phyloP scores from a whole-genome alignment of 2,113 vertebrate species.

The Bubo scandiacus region DNA sequence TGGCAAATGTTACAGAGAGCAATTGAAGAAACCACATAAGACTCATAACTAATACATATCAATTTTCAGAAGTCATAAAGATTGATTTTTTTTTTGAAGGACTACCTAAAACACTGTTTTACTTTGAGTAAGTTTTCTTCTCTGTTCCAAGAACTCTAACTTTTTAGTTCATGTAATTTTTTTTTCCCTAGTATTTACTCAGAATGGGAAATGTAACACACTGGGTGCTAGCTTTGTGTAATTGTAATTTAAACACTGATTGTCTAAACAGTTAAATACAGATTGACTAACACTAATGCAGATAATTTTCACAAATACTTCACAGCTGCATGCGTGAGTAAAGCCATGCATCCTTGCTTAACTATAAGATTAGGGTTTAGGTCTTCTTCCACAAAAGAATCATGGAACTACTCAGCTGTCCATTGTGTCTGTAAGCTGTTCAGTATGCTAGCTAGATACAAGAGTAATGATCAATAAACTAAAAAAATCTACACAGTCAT shows the following conservation, averaged over 20 bases:
- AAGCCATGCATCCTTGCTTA: neutral
- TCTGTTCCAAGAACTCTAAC: neutral
- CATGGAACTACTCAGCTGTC: neutral
- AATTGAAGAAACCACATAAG: slow-evolving; percentile 35
- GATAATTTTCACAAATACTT: neutral
- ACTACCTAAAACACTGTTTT: neutral
- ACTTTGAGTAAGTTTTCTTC: neutral
- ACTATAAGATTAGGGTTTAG: neutral
- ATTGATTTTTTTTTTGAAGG: neutral
- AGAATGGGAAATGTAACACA: neutral
- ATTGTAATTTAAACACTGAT: neutral
- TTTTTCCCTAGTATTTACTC: neutral
- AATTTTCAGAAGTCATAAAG: slow-evolving; percentile 25
- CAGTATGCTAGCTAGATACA: neutral
- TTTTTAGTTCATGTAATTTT: neutral
- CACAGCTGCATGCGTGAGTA: neutral
- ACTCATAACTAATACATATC: neutral
- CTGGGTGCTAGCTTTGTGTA: neutral
- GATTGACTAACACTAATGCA: neutral
- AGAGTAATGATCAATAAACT: neutral
- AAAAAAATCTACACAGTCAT: neutral
- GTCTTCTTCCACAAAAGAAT: neutral
- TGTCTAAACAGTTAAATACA: neutral
- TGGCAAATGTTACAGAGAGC: slow-evolving; percentile 16
- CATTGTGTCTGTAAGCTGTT: neutral